These are phyloP conservation scores for Borostomias antarcticus DNA, from an alignment of 2,797 vertebrate species.

Conservation along the genomic window DNA sequence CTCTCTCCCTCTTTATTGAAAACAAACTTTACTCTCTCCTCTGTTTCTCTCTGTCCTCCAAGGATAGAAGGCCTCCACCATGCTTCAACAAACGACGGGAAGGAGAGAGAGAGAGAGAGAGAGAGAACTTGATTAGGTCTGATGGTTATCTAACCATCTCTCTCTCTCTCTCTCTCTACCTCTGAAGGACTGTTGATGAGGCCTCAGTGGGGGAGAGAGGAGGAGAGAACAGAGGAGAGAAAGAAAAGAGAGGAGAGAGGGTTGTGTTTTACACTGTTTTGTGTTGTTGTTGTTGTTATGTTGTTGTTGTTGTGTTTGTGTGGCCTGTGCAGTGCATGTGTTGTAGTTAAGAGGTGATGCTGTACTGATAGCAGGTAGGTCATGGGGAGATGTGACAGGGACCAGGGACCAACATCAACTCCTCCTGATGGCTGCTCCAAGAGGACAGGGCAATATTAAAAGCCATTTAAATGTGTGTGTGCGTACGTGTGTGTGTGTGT, in stretches of 20 bases:
- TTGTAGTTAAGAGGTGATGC: no score
- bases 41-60: neutral
- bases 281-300: no score
- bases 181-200: neutral
- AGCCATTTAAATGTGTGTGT: neutral
- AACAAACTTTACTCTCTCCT: no score
- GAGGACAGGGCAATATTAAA: no score
- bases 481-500: neutral
- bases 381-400: no score
- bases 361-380: no score
- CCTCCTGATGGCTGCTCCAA: no score
- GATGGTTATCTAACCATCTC: neutral
- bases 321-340: no score
- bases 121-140: neutral
- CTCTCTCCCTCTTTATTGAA: neutral
- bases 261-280: no score
- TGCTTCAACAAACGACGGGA: neutral
- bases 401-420: no score
- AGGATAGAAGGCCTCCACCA: neutral
- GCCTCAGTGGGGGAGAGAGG: slow-evolving; percentile 12
- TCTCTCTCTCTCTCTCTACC: neutral
- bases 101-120: slow-evolving; percentile 6
- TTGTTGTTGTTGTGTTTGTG: no score
- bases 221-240: slow-evolving; percentile 7
- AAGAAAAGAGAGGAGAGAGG: neutral